Evolutionary conservation across 30 jellyfish, hydroid and myxozoan genomes (phyloP), one percentile per base, ranked within the genome.

Genomic region (Turritopsis dohrnii): DNA sequence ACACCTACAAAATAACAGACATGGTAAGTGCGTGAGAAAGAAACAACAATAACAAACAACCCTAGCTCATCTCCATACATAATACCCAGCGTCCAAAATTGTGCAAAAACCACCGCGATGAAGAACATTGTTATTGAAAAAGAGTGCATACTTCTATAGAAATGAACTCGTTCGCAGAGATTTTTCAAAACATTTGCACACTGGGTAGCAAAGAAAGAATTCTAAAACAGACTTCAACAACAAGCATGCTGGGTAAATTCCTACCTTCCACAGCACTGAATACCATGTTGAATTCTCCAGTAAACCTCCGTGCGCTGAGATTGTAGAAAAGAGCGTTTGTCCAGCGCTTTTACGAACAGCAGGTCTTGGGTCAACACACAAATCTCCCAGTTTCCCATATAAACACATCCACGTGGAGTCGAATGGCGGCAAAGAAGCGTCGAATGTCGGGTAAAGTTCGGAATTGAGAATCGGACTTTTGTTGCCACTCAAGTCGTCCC

Each of bases 331-430:
- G 74, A 92, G 76, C 7, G 98, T 92, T 75, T 92, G 98, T 31
- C 98, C 98, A 79, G 98, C 98, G 79, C 98, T 92, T 30, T 92
- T 92, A 26, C 98, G 96, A 17, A 92, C 98, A 53, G 98, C 98
- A 7, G 98, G 98, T 73, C 98, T 88, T 74, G 98, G 98, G 86
- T 92, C 98, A 54, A 92, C 98, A 88, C 98, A 92, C 83, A 92
- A 94, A 66, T 92, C 98, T 3, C 98, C 98, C 1, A 92, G 86
- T 66, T 92, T 92, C 53, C 98, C 86, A 80, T 87, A 92, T 81
- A 92, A 54, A 76, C 98, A 87, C 96, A 92, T 92, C 98, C 98
- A 92, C 60, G 91, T 82, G 18, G 98, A 87, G 71, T 92, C 98
- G 73, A 92, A 92, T 16, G 95, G 96, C 79, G 92, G 94, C 25